Evolutionary conservation across 2,888 invertebrate species (phyloP), one percentile per base, ranked within the genome.

Genomic region (Rotaria macrura): DNA sequence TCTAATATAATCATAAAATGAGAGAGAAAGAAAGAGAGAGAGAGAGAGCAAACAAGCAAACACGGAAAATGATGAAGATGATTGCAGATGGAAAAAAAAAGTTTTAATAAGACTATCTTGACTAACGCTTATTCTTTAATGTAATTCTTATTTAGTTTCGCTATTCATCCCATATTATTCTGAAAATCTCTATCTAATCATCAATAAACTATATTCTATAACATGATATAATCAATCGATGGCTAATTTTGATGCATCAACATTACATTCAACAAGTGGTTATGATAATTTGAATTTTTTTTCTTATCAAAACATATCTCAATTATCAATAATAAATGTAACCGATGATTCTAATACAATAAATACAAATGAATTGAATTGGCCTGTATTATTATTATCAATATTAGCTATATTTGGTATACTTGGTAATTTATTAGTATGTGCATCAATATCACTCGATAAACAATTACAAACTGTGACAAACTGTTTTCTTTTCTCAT

Each of bases 401-500:
- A 17, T 84, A 54, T 79, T 86, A n/a, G 49, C 84, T 23, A 34
- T 86, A 34, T 84, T 86, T 49, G 86, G 86, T 20, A 84, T 74
- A 74, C 17, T 86, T 55, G 86, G 86, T 38, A 86, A 86, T 79
- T 47, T 86, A 38, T 52, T 86, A 54, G 86, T 86, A 10, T 86
- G 86, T 79, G 57, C 84, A 20, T 72, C 86, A 6, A 86, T 86
- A 10, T 84, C 79, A 54, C 49, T 84, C 29, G 86, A 86, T 74
- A 84, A 84, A 43, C 74, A 47, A 47, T 84, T 86, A 40, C 86
- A 86, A 84, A 86, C 86, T 20, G 84, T 84, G 52, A 86, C 86
- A n/a, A 86, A 86, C 49, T 86, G 38, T 52, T 86, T 74, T 85
- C 55, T 86, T 29, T 86, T 86, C 49, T 86, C 86, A n/a, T 54